Base-by-base conservation (phyloP, 2,888 invertebrate genomes). In the Aphodius granarius region DNA sequence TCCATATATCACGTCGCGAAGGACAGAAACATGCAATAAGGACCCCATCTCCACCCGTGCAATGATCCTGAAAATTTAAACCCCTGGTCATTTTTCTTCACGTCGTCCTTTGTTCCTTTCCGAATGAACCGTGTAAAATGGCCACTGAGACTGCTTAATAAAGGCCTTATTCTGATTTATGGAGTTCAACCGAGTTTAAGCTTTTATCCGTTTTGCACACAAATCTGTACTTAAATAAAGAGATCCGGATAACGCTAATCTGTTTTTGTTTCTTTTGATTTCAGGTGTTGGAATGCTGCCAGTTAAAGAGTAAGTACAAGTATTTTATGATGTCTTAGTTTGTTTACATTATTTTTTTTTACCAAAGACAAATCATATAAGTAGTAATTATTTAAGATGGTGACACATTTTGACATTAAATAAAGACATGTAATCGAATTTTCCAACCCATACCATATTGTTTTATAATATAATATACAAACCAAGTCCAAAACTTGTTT, bases 231-330 rank as follows among this genome's bases (percentile, higher is more conserved):
- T n/a, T 43, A 13, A 2, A 3, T 43, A 43, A 43, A 43, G 43
- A 43, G 43, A 6, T 2, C 9, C 13, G 43, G 43, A 43, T 43
- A 43, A 43, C 13, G 13, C 6, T 43, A 43, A 75, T 72, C 19
- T 20, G 20, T 19, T 73, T 73, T 62, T 74, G 75, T 77, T 22
- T 71, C 62, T 65, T 73, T 72, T 74, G 72, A 66, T 92, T 93
- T 79, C 91, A 95, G 95, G 95, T 89, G 95, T 97, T 81, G 97
- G 97, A 81, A 96, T 97, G 95, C 91, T 97, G 84, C 97, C 97
- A 77, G 92, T 96, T 62, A 96, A 95, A 92, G 96, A 96, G 96
- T 96, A 90, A 95, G 96, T 94, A 85, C 21, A 19, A 65, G 15
- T 15, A 66, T 62, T 63, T 63, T 18, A 71, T 72, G 73, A 74